Evolutionary conservation across 1,140 invertebrate species (phyloP), one percentile per base, ranked within the genome.

Genomic region (Aethina tumida): DNA sequence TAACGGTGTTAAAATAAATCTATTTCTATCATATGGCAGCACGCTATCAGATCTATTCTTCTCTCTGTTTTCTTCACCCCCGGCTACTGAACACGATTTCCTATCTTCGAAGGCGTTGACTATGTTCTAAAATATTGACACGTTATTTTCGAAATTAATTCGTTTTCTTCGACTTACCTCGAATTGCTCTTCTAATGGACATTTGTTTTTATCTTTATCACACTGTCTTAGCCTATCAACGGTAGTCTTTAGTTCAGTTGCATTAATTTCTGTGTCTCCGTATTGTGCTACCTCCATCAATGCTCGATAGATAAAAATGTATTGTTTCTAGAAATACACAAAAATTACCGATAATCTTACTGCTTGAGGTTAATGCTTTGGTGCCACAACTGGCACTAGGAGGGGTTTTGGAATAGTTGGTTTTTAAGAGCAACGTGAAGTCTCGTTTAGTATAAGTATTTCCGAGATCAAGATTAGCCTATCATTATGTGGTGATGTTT

Each of bases 261-360:
- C 75, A 20, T 71, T 67, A 36, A 93, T 77, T 67, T 95, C 91
- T 1, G 93, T 97, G 60, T 94, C 87, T 2, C 91, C 91, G 68
- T 92, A 96, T 45, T 92, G 82, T 7, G 87, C 79, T 63, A 84
- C 84, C 63, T 98, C 94, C 63, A 97, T 81, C 10, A 97, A 62
- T 28, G 92, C 86, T 30, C 90, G 84, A 64, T 97, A 97, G 40
- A 97, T 84, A 67, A 97, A 98, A 44, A 97, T 88, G 63, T 97
- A 97, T 70, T 97, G 93, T 75, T 96, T 95, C 74, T 94, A 63
- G 20, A 27, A 60, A 62, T 35, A 49, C 34, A 42, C 25, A 49
- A 45, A 52, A 43, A 45, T 20, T 10, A 14, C 20, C 18, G 15
- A 21, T 30, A 33, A 30, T 10, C 26, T n/a, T 21, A n/a, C n/a